Evolutionary conservation across 1,140 invertebrate genomes (phyloP).

Genomic region (Oryzaephilus surinamensis): DNA sequence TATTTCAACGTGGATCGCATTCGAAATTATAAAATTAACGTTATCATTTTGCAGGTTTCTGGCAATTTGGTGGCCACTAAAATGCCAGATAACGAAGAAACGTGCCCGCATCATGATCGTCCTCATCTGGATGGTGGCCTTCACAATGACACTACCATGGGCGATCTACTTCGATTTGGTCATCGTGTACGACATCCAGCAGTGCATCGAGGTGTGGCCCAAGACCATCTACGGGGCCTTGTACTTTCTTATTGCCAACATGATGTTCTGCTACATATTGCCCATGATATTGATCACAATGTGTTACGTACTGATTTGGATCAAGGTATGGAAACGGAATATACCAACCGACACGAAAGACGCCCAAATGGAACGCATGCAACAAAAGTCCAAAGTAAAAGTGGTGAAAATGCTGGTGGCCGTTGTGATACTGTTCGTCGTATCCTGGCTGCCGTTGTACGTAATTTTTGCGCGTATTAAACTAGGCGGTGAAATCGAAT

Average conservation of each 20-base stretch:
- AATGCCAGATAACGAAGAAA: constrained; percentile 80
- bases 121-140: constrained; percentile 83
- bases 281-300: constrained; percentile 83
- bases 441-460: constrained; percentile 93
- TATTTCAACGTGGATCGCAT: background rate
- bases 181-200: constrained; percentile 54
- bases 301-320: constrained; percentile 89
- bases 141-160: constrained; percentile 79
- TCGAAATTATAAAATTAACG: background rate
- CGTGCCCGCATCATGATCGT: constrained; percentile 76
- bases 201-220: constrained; percentile 82
- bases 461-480: constrained; percentile 81
- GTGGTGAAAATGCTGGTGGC: constrained; percentile 95
- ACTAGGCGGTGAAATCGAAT: constrained; percentile 55
- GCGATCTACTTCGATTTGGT: constrained; percentile 79
- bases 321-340: constrained; percentile 76
- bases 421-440: constrained; percentile 87
- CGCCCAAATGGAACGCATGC: constrained; percentile 81
- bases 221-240: constrained; percentile 63
- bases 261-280: constrained; percentile 85
- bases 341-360: constrained; percentile 87
- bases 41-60: constrained; percentile 68
- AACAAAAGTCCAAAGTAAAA: constrained; percentile 86
- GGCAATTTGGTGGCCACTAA: constrained; percentile 89
- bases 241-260: constrained; percentile 83